Conservation (phyloP, 2,888 invertebrate genomes). For the Hirtodrosophila confusa region DNA sequence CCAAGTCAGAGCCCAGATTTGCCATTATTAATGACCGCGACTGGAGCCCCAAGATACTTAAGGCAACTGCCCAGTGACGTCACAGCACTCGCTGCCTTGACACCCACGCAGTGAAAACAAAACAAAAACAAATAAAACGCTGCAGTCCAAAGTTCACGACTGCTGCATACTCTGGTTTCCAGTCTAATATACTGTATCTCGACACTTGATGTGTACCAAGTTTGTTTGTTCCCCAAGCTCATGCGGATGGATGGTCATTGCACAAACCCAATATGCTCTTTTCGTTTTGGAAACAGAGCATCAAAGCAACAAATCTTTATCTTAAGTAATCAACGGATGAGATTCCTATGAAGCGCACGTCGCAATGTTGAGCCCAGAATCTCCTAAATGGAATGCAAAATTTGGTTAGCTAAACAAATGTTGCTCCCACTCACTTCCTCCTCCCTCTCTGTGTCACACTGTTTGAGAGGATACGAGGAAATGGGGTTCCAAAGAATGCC, state of each 20-base stretch:
- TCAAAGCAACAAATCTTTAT: slow-evolving; percentile 32
- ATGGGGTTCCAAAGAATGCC: slow-evolving; percentile 28
- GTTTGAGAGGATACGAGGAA: slow-evolving; percentile 48
- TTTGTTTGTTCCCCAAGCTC: too few relatives aligned
- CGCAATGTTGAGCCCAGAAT: slow-evolving; percentile 30
- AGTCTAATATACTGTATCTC: too few relatives aligned
- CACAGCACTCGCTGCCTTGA: slow-evolving; percentile 34
- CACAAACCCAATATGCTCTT: too few relatives aligned
- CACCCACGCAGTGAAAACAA: slow-evolving; percentile 27
- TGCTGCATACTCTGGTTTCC: too few relatives aligned
- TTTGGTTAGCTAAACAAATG: slow-evolving; percentile 26
- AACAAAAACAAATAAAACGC: not conserved
- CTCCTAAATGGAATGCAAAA: slow-evolving; percentile 43
- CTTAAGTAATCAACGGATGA: slow-evolving; percentile 55
- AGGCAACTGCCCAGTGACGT: slow-evolving; percentile 60
- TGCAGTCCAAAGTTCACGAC: too few relatives aligned
- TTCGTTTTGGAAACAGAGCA: too few relatives aligned
- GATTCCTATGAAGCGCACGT: slow-evolving; percentile 53
- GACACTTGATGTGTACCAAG: too few relatives aligned
- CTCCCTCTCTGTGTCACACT: too few relatives aligned
- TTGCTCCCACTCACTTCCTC: not conserved
- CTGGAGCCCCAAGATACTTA: slow-evolving; percentile 28
- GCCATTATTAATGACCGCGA: slow-evolving; percentile 65
- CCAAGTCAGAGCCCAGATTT: slow-evolving; percentile 43
- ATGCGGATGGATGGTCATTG: too few relatives aligned